These are phyloP conservation scores for Hassar affinis DNA, from an alignment of 2,113 vertebrate species.

Conservation along the genomic window DNA sequence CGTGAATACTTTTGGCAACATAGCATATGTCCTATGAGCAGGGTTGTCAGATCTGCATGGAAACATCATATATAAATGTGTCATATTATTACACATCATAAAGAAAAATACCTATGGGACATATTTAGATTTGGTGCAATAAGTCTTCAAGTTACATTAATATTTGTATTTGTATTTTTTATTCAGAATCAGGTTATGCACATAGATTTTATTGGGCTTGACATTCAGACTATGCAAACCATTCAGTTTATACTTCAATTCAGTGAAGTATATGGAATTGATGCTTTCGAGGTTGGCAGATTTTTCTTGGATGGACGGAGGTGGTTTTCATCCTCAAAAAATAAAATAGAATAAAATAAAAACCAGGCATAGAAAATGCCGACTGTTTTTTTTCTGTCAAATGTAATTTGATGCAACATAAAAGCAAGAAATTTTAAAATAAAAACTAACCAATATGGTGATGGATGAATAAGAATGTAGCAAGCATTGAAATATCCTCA, in stretches of 20 bases:
- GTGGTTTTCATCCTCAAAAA: not conserved
- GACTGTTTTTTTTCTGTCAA: not conserved
- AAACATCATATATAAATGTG: no score
- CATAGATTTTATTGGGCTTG: not conserved
- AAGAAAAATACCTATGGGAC: not conserved
- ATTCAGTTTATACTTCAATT: no score
- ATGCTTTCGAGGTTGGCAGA: not conserved
- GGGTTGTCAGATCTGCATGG: no score
- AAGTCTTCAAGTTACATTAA: not conserved
- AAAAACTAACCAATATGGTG: not conserved
- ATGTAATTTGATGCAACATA: not conserved
- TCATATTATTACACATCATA: not conserved
- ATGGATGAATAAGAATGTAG: not conserved
- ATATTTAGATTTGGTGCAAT: not conserved
- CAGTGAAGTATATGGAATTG: no score
- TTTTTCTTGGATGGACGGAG: not conserved
- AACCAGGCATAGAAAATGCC: not conserved
- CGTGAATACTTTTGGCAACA: no score
- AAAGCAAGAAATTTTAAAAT: not conserved
- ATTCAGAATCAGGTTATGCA: not conserved
- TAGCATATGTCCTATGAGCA: no score
- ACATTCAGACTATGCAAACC: not conserved
- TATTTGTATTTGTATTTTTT: not conserved
- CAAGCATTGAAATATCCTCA: not conserved
- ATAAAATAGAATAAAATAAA: no score